Conservation (phyloP, 2,113 vertebrate genomes). For the Hystrix cristata region DNA sequence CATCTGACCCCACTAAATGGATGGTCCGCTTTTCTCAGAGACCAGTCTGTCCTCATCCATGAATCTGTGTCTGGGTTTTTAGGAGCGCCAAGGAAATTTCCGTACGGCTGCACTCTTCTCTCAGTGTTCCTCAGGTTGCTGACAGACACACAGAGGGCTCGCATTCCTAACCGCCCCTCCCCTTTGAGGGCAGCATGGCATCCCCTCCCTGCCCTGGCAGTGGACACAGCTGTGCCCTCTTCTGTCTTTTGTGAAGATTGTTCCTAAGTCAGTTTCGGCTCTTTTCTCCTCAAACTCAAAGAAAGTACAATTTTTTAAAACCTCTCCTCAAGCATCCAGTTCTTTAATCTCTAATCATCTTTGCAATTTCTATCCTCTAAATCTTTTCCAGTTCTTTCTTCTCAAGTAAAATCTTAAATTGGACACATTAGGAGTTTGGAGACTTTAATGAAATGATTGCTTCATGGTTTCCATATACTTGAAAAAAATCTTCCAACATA, state of each 20-base stretch:
- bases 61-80: too few relatives aligned
- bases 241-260: neutral
- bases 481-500: neutral
- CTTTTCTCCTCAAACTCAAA: conserved; percentile 34
- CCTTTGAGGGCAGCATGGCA: neutral
- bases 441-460: conserved; percentile 33
- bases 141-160: accelerated
- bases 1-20: accelerated
- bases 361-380: conserved; percentile 49
- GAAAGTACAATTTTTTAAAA: neutral
- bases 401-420: conserved; percentile 67
- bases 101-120: neutral
- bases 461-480: conserved; percentile 33
- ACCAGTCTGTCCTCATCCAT: too few relatives aligned
- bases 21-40: neutral
- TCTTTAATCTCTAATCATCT: conserved; percentile 61
- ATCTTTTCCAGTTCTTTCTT: conserved; percentile 60
- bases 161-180: neutral
- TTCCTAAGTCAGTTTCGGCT: conserved; percentile 19
- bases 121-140: neutral
- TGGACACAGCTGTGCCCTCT: neutral
- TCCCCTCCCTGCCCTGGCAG: neutral
- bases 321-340: neutral
- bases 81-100: neutral
- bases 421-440: conserved; percentile 45